Base-by-base conservation (phyloP, 1,140 invertebrate species). In the Gonatopus flavifemur region DNA sequence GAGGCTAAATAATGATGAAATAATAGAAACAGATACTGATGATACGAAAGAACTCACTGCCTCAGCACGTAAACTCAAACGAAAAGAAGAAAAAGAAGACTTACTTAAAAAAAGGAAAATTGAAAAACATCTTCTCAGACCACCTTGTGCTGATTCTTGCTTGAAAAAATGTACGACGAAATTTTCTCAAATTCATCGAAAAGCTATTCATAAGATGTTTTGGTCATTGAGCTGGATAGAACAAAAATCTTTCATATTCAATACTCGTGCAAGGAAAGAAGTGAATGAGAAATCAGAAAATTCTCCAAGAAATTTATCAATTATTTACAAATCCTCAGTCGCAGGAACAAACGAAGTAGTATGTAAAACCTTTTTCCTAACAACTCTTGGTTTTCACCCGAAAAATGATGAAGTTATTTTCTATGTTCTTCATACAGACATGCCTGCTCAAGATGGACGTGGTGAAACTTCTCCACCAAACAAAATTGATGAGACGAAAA, bases 341-440 rank as follows among this genome's bases (percentile, higher is more conserved):
- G 24, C 13, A 8, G 32, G 38, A 7, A 19, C 19, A 5, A 42
- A 48, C 22, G 13, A 38, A 3, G 24, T 31, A 43, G 50, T 60
- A 2, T 57, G 58, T 32, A 60, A 60, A 51, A 49, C 38, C 7
- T 60, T 60, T 39, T 60, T 57, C 31, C 38, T 60, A 22, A 50
- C 45, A 8, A 54, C 55, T 25, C 21, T 60, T 24, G 54, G 58
- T 21, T 60, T 37, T 18, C 52, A 47, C 13, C 7, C 38, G 1
- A 50, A 49, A 9, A 60, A 60, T 36, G 48, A 57, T 43, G 31
- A 18, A 36, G 24, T 36, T 37, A n/a, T 60, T 10, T 36, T 45
- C 4, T 42, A 32, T 10, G 41, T 40, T 21, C 41, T 55, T 22
- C 15, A 31, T 3, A 37, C 32, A 4, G 39, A 42, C 6, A 38